phyloP scores from a whole-genome alignment of 2,113 vertebrate species.

The Melanerpes aurifrons region DNA sequence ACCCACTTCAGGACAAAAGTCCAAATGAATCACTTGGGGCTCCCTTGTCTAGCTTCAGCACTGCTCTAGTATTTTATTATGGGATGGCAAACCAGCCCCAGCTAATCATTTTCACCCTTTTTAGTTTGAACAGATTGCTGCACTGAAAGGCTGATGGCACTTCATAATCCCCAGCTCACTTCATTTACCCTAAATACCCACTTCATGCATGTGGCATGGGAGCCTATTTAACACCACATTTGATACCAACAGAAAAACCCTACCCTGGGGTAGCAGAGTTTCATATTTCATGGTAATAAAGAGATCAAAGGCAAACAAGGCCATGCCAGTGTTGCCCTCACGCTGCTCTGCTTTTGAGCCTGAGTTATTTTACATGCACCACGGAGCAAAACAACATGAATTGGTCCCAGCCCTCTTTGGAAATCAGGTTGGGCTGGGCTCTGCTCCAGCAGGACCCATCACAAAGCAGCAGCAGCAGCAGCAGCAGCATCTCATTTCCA shows the following conservation, averaged over 20 bases:
- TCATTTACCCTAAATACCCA: not conserved
- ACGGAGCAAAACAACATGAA: fast-evolving
- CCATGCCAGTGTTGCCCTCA: fast-evolving
- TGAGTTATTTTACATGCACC: not conserved
- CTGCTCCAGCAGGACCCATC: not conserved
- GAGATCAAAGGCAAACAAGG: not conserved
- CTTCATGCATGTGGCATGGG: not conserved
- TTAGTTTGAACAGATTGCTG: not conserved
- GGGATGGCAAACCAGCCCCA: not conserved
- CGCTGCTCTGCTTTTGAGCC: not conserved
- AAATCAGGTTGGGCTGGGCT: not conserved
- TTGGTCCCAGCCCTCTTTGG: not conserved
- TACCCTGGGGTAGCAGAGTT: not conserved
- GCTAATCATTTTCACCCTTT: not conserved
- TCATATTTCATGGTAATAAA: not conserved
- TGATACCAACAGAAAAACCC: not conserved
- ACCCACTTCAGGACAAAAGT: not conserved
- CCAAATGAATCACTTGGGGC: not conserved
- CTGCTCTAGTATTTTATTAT: not conserved
- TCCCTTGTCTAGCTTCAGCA: not conserved
- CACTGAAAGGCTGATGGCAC: not conserved
- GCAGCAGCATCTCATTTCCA: not conserved
- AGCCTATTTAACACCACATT: not conserved
- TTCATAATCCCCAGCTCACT: not conserved
- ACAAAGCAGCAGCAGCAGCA: not conserved